These are phyloP conservation scores for Neosilurus hyrtlii DNA, from an alignment of 2,797 vertebrate species.

Conservation along the genomic window DNA sequence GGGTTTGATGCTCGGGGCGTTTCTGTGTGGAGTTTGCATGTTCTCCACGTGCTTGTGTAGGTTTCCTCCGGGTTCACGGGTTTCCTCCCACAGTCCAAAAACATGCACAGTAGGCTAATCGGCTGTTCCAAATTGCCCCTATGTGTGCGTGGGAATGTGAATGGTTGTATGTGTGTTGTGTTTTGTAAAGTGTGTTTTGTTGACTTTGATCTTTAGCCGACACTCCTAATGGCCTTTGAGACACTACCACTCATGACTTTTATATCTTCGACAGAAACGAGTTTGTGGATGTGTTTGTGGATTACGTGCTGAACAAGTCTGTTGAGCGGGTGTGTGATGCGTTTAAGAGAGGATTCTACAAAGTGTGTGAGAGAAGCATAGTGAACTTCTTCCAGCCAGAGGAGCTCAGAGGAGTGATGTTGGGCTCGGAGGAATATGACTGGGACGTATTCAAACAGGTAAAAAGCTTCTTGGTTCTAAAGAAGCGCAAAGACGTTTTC, in stretches of 20 bases:
- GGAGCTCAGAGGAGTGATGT: conserved; percentile 87
- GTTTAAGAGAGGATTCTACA: conserved; percentile 90
- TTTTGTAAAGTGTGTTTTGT: too few relatives aligned
- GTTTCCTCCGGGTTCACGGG: too few relatives aligned
- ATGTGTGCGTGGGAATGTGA: too few relatives aligned
- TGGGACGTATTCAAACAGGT: conserved; percentile 92
- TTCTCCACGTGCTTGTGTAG: too few relatives aligned
- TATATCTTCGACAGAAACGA: conserved; percentile 61
- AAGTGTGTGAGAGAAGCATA: conserved; percentile 83
- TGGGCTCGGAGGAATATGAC: conserved; percentile 89
- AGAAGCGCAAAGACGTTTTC: neutral
- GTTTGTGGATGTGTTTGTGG: conserved; percentile 69
- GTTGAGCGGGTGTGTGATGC: conserved; percentile 81
- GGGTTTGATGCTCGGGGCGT: too few relatives aligned
- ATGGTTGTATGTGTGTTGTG: too few relatives aligned
- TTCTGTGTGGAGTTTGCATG: too few relatives aligned
- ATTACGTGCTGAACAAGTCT: conserved; percentile 71
- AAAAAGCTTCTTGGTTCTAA: neutral
- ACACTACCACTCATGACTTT: neutral
- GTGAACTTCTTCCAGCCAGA: conserved; percentile 91
- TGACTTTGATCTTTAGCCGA: too few relatives aligned
- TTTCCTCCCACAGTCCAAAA: too few relatives aligned
- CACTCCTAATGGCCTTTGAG: too few relatives aligned
- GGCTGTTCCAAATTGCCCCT: too few relatives aligned
- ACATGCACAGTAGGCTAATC: too few relatives aligned